Conservation (phyloP, 2,797 vertebrate genomes). For the Thripadectes ignobilis region DNA sequence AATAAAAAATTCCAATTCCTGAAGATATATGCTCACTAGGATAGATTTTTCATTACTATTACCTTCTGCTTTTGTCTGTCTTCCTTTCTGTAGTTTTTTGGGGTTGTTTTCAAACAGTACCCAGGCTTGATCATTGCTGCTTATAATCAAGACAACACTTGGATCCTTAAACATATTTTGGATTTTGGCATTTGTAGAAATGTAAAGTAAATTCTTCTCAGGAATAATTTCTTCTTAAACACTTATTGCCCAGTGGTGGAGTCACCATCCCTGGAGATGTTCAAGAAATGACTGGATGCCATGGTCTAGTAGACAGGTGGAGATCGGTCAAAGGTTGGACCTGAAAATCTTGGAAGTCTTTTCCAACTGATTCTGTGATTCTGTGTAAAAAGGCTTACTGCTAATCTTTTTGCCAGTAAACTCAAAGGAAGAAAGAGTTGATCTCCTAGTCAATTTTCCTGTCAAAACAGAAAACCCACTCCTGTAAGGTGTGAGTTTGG, state of each 20-base stretch:
- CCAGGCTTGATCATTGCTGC: background rate
- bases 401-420: background rate
- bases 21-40: background rate
- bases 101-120: background rate
- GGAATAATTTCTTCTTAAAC: background rate
- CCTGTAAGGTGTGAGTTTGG: background rate
- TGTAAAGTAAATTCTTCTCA: background rate
- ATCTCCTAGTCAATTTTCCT: background rate
- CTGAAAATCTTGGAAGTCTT: background rate
- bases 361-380: accelerated
- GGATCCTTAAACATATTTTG: background rate
- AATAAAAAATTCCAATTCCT: background rate
- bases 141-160: background rate
- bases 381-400: background rate
- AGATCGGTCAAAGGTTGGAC: background rate
- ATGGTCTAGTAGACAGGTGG: background rate
- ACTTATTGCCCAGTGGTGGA: background rate
- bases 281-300: background rate
- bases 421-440: background rate
- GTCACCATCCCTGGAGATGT: background rate
- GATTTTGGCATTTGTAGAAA: background rate
- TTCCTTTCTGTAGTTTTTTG: background rate
- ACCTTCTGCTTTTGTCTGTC: background rate
- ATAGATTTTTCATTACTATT: background rate
- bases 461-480: background rate